Conservation (phyloP, 2,797 vertebrate genomes). For the Phalanger gymnotis region DNA sequence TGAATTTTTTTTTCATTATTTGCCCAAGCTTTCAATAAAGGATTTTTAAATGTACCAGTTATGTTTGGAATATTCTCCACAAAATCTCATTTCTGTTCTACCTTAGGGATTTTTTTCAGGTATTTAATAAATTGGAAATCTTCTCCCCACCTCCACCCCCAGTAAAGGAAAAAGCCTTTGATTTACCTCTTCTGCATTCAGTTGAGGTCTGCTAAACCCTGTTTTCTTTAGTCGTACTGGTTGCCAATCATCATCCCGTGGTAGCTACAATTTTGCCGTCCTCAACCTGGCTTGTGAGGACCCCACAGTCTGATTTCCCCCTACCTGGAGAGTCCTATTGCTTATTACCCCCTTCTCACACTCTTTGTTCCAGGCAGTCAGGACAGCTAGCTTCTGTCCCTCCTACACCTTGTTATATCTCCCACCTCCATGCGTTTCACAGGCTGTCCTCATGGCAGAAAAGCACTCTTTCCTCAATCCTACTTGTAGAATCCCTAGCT, state of each 20-base stretch:
- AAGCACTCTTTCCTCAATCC: background rate
- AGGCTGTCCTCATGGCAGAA: background rate
- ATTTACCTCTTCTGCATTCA: background rate
- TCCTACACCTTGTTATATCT: background rate
- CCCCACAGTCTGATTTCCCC: background rate
- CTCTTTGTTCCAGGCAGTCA: background rate
- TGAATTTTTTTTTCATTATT: background rate
- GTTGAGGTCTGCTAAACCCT: conserved; percentile 5
- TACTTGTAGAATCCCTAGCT: background rate
- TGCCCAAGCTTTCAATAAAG: background rate
- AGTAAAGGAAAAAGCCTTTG: background rate
- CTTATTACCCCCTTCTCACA: background rate
- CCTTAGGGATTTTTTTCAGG: background rate
- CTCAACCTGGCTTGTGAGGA: background rate
- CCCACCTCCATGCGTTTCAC: background rate
- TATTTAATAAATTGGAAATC: background rate
- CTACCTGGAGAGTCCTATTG: background rate
- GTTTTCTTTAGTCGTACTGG: background rate
- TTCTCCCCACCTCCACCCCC: background rate
- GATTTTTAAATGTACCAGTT: background rate
- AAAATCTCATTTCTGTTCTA: background rate
- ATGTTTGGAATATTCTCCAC: background rate
- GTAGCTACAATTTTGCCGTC: background rate
- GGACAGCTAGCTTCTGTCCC: background rate
- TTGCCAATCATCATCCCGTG: background rate